phyloP scores from a whole-genome alignment of 2,113 vertebrate genomes.

The Serilophus lunatus region DNA sequence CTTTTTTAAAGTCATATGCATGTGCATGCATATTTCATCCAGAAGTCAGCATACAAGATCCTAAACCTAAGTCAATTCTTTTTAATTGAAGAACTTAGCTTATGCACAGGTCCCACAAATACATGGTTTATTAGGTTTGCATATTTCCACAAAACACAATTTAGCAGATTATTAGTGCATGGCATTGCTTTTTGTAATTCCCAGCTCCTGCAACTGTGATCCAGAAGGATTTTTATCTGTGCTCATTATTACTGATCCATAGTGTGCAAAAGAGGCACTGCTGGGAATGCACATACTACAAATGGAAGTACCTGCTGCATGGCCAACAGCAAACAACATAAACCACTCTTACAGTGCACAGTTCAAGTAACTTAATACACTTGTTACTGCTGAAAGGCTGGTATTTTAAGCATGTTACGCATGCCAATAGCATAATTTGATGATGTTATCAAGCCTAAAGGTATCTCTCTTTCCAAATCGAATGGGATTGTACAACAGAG shows the following conservation, averaged over 20 bases:
- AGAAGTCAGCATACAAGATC: neutral
- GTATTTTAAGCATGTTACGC: neutral
- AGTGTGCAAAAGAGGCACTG: neutral
- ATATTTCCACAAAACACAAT: neutral
- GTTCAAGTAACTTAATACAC: neutral
- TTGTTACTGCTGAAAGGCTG: neutral
- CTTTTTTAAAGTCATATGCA: neutral
- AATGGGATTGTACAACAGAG: neutral
- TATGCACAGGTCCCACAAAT: neutral
- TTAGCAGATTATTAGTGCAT: neutral
- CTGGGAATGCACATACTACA: neutral
- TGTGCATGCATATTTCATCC: neutral
- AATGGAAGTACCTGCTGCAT: neutral
- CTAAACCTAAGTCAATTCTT: neutral
- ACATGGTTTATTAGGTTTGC: neutral
- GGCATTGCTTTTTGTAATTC: neutral
- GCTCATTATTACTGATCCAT: neutral
- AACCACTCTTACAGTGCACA: neutral
- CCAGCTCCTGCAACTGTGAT: neutral
- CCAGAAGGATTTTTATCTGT: neutral
- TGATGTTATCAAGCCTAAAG: neutral
- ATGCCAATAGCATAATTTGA: neutral
- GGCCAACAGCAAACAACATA: neutral
- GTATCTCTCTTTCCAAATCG: neutral
- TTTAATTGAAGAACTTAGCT: neutral